Evolutionary conservation across 2,113 vertebrate species (phyloP).

Genomic region (Pithys albifrons): DNA sequence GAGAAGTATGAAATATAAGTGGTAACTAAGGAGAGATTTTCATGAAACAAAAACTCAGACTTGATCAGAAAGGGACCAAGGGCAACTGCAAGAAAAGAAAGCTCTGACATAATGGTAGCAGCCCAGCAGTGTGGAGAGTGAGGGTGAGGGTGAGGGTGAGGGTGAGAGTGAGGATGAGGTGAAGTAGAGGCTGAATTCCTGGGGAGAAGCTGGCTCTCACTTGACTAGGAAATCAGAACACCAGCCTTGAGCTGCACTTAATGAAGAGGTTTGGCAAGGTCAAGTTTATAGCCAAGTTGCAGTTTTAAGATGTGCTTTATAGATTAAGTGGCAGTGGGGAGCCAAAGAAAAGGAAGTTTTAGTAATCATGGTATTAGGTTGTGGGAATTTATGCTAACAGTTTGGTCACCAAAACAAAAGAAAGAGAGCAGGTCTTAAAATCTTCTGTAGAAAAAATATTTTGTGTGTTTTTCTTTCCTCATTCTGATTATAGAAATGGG

Average conservation of each 20-base stretch:
- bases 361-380: neutral
- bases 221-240: neutral
- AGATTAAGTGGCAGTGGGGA: neutral
- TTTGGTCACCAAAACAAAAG: neutral
- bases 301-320: neutral
- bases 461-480: neutral
- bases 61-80: neutral
- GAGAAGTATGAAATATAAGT: neutral
- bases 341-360: neutral
- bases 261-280: neutral
- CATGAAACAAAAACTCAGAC: neutral
- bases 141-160: neutral
- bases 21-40: neutral
- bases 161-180: neutral
- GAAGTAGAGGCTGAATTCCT: neutral
- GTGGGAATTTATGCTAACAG: neutral
- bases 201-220: neutral
- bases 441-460: neutral
- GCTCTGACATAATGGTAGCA: rapidly evolving
- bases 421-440: neutral
- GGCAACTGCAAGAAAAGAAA: neutral
- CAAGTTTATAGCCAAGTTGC: neutral
- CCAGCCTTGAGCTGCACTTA: neutral
- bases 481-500: neutral
- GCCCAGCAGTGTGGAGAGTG: neutral